Base-by-base conservation (phyloP, 2,113 vertebrate genomes). In the Hydrolagus affinis region DNA sequence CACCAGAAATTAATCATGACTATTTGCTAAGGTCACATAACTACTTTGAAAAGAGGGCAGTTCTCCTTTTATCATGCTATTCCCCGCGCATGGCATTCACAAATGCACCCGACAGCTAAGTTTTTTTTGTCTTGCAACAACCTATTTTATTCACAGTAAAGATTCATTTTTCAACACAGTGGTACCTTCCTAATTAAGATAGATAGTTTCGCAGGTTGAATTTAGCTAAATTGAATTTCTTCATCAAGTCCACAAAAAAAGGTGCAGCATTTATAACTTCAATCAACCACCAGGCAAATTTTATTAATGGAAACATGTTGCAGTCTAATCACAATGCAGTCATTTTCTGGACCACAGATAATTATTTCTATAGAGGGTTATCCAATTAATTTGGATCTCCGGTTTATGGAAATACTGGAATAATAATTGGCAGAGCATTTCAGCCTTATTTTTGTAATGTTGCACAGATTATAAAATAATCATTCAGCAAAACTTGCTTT, bases 311-410 rank as follows among this genome's bases (percentile, higher is more conserved):
- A 32, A 30, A 12, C 3, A 1, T 57, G 9, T 89, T 90, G 88
- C 92, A 89, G 90, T 85, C 85, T 86, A 89, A 88, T 92, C 91
- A 91, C 9, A 80, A 89, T 92, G 91, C 90, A 91, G 88, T 87
- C 89, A 89, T 86, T 87, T 87, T 87, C 87, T 88, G 88, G 89
- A 89, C 88, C 89, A 85, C 86, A 88, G 88, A 91, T 92, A 92
- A 90, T 92, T 90, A 90, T 87, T 87, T 88, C 89, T 90, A 90
- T 90, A 88, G 87, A 85, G 87, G 64, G 86, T 88, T 86, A 91
- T 91, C 89, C 91, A 93, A 92, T 93, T 92, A 94, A 89, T 85
- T 87, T 88, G 89, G 88, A 88, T 90, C 88, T 88, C 88, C 90
- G 90, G 88, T 89, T 90, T 90, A 93, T 90, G 90, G 91, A 93